phyloP scores from a whole-genome alignment of 2,888 invertebrate species.

The Apantesis nais region DNA sequence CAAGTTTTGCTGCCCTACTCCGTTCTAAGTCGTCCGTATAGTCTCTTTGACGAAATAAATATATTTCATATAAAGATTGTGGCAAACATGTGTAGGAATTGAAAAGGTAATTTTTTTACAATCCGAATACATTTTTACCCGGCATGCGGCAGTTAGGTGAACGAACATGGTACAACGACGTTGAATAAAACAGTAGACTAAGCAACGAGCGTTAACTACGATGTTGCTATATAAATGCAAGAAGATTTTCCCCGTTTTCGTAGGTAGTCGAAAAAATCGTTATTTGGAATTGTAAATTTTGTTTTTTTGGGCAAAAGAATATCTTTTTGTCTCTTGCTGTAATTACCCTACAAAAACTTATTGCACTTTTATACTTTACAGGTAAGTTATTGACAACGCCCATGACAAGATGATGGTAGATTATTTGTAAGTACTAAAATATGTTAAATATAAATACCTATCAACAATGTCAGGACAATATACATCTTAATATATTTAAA shows the following conservation, averaged over 20 bases:
- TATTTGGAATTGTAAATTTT: neutral
- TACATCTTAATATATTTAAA: no score
- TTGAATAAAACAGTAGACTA: constrained; percentile 58
- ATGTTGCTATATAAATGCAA: constrained; percentile 23
- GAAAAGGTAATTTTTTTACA: constrained; percentile 22
- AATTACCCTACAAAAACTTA: neutral
- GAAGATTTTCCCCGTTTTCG: neutral
- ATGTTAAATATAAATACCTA: no score
- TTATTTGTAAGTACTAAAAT: neutral
- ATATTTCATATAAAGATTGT: neutral
- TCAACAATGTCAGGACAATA: no score
- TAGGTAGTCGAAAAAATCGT: neutral
- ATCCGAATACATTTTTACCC: constrained; percentile 42
- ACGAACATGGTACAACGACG: constrained; percentile 26
- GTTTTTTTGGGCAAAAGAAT: no score
- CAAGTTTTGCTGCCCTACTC: neutral
- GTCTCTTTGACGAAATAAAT: neutral
- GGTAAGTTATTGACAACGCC: constrained; percentile 1
- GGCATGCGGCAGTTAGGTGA: constrained; percentile 32
- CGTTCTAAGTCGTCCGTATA: neutral
- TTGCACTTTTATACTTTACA: constrained; percentile 11
- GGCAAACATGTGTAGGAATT: neutral
- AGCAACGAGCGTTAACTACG: constrained; percentile 46
- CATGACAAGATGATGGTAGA: neutral
- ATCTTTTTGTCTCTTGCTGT: neutral